Evolutionary conservation across 2,113 vertebrate genomes (phyloP).

Genomic region (Anguilla rostrata): DNA sequence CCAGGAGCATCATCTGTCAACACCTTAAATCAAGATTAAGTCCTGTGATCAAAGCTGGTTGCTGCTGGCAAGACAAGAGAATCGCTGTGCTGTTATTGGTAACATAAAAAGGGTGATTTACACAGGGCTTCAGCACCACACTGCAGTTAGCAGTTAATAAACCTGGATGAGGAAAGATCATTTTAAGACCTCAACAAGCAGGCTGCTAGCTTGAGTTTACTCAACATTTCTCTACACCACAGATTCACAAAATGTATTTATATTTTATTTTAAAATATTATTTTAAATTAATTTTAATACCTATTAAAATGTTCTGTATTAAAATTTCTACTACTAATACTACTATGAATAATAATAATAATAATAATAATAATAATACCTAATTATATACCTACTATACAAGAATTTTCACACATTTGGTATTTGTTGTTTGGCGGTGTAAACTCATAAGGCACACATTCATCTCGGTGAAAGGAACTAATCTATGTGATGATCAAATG

Average conservation of each 20-base stretch:
- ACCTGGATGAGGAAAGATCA: not conserved
- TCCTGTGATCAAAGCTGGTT: constrained; percentile 1
- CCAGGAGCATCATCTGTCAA: constrained; percentile 13
- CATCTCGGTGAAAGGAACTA: not conserved
- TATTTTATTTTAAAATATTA: not conserved
- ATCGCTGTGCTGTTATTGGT: constrained; percentile 1
- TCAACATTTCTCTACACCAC: not conserved
- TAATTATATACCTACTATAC: not conserved
- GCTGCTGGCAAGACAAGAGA: constrained; percentile 10
- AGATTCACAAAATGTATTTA: not conserved
- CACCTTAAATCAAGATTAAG: constrained; percentile 13
- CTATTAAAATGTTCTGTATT: too few species aligned
- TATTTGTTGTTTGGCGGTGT: not conserved
- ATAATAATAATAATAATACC: not conserved
- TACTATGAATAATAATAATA: not conserved
- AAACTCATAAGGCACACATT: not conserved
- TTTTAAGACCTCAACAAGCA: not conserved
- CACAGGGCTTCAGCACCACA: not conserved
- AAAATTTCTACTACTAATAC: not conserved
- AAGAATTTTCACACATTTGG: not conserved
- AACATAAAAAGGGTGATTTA: constrained; percentile 16
- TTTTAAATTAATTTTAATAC: not conserved
- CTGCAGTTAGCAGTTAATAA: not conserved
- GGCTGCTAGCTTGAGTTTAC: not conserved
- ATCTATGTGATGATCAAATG: not conserved